Evolutionary conservation across 2,797 vertebrate species (phyloP), one percentile per base, ranked within the genome.

Genomic region (Gymnocypris eckloni): DNA sequence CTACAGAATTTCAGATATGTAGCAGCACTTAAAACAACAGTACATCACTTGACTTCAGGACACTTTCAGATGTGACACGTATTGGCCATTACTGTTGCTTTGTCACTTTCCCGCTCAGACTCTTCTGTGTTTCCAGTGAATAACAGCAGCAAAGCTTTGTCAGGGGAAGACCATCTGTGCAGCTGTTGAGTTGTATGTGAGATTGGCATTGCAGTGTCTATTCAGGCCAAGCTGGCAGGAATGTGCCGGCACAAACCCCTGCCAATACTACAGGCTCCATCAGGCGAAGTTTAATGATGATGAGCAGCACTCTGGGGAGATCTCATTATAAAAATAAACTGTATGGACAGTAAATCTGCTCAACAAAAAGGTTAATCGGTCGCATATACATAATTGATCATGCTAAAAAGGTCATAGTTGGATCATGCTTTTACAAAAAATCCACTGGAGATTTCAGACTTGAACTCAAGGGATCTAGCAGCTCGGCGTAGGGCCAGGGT

Each of bases 321-420:
- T 85, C 87, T 88, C 80, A 82, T 90, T 91, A 91, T 90, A 89
- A 91, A 88, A 82, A 90, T 91, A 88, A 92, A 92, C 90, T 91
- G 85, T 86, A 83, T 43, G 52, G 90, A 84, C 79, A 81, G 90
- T 83, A 91, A 90, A 89, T 91, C 83, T 87, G 84, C 79, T 85
- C 86, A 79, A 91, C 75, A 89, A 89, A 85, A 86, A 66, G 84
- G 83, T 86, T 76, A 86, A 87, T 88, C 59, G 56, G 83, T 86
- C 89, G 79, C 70, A 81, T 88, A 89, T 81, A 81, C 86, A 90
- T 91, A 89, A 89, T 90, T 79, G 37, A 93, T 92, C 91, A 72
- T 69, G 66, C 87, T 89, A 91, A 75, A 86, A 92, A 90, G 84
- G 89, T 56, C 82, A 79, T 37, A 61, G 86, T 88, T 91, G 89